Conservation (phyloP, 2,797 vertebrate species). For the Myripristis jacobus region DNA sequence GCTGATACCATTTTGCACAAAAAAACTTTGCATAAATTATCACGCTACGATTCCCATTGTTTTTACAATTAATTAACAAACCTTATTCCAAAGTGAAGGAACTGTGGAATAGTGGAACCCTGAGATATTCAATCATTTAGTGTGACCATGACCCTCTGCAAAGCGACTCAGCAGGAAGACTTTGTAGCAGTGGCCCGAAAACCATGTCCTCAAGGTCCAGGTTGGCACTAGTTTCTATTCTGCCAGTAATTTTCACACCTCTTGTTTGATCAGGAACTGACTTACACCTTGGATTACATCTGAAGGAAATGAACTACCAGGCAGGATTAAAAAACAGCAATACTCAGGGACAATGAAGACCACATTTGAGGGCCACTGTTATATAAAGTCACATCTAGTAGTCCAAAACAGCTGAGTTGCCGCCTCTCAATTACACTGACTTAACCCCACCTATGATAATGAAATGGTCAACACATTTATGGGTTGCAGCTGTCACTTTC, state of each 20-base stretch:
- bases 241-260: background rate
- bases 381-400: constrained; percentile 27
- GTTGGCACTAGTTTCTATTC: background rate
- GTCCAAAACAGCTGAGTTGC: constrained; percentile 26
- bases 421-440: constrained; percentile 38
- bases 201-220: constrained; percentile 21
- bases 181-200: constrained; percentile 39
- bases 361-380: constrained; percentile 20
- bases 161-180: constrained; percentile 40
- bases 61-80: constrained; percentile 38
- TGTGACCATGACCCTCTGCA: constrained; percentile 37
- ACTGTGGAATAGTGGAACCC: constrained; percentile 71
- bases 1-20: constrained; percentile 35
- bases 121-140: constrained; percentile 75
- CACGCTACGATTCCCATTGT: constrained; percentile 31
- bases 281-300: background rate
- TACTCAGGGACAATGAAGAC: constrained; percentile 1
- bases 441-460: constrained; percentile 19
- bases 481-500: constrained; percentile 31
- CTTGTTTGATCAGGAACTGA: too few species aligned
- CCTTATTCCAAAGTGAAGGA: constrained; percentile 35
- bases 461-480: constrained; percentile 13
- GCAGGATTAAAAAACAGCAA: background rate
- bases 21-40: constrained; percentile 30
- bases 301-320: background rate